These are phyloP conservation scores for Saccopteryx leptura DNA, from an alignment of 2,113 vertebrate genomes.

Conservation along the genomic window DNA sequence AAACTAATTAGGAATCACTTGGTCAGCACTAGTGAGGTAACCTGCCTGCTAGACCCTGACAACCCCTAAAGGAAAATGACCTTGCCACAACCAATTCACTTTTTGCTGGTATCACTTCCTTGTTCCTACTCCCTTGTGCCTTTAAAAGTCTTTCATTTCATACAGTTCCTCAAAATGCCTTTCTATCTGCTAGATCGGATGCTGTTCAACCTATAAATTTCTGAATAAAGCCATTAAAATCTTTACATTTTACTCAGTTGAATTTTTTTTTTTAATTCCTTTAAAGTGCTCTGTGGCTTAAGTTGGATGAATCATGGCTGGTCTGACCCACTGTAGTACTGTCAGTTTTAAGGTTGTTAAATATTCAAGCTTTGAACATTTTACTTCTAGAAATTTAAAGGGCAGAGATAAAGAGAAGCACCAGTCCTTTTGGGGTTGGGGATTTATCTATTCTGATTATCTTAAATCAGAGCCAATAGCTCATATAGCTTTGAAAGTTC, in stretches of 20 bases:
- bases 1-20: background rate
- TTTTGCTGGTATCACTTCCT: background rate
- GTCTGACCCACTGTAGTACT: background rate
- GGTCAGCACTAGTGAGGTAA: background rate
- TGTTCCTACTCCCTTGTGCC: background rate
- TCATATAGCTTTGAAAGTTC: background rate
- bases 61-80: background rate
- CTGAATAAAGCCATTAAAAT: background rate
- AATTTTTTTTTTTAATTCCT: background rate
- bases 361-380: constrained; percentile 28
- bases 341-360: constrained; percentile 36
- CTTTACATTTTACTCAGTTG: background rate
- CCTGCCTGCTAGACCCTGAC: background rate
- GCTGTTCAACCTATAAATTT: background rate
- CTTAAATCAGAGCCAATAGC: constrained; percentile 50
- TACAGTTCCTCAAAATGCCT: background rate
- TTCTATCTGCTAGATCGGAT: background rate
- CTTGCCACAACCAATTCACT: background rate
- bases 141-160: background rate
- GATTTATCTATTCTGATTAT: constrained; percentile 37
- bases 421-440: background rate
- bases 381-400: constrained; percentile 48
- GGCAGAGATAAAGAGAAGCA: constrained; percentile 34
- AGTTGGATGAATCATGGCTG: background rate
- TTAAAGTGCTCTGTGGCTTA: background rate